Evolutionary conservation across 2,888 invertebrate genomes (phyloP), one percentile per base, ranked within the genome.

Genomic region (Gasteruption jaculator): DNA sequence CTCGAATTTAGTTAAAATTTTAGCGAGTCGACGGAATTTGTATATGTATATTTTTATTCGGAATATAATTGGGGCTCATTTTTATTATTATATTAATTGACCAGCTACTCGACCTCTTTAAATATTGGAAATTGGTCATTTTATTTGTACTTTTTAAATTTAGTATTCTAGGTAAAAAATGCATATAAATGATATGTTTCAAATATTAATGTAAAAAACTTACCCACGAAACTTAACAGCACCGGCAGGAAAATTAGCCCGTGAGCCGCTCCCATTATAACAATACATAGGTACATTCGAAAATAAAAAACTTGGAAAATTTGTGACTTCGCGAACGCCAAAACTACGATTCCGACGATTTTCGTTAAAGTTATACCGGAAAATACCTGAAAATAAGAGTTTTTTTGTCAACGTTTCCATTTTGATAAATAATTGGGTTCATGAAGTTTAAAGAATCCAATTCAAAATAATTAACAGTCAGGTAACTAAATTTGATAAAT

Each of bases 291-390:
- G 66, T 95, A 93, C 93, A 97, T 95, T 63, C 94, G 82, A 71
- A 96, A 96, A 74, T 94, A 97, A 67, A 91, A 95, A 38, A 89
- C 76, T 72, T 89, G 83, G 63, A 96, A 94, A 48, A 93, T 82
- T 73, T 91, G 85, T 1, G 94, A 92, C 60, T 92, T 90, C 2
- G 95, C 89, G 71, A 96, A 94, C 0, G 86, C 92, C 48, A 97
- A 72, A 6, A 96, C 88, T 12, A 88, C 71, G 43, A 96, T 91
- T 32, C 91, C 91, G 25, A 86, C 87, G 54, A 95, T 86, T 71
- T 97, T 96, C 0, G 96, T 96, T 16, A 96, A 73, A 0, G 95
- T 95, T 30, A 97, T 95, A 15, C 96, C 96, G 43, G 91, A 91
- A 12, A 96, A 78, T 3, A 96, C 89, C 75, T 91, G 63, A 12